These are phyloP conservation scores for Taxidea taxus DNA, from an alignment of 2,113 vertebrate genomes.

Conservation along the genomic window DNA sequence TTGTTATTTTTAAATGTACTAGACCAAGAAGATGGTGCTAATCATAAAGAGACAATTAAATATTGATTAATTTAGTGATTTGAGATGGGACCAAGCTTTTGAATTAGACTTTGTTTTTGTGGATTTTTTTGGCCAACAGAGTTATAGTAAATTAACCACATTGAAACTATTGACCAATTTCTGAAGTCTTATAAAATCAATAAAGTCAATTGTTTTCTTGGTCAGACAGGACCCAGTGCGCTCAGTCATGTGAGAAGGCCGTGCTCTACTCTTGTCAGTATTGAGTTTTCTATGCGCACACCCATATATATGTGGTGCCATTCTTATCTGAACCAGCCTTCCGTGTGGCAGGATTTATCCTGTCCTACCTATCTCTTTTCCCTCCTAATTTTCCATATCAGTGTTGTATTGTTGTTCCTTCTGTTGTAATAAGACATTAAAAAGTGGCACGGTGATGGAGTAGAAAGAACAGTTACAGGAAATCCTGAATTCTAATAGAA, in stretches of 20 bases:
- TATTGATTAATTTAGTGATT: neutral
- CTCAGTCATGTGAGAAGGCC: neutral
- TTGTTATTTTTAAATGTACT: neutral
- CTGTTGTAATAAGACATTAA: neutral
- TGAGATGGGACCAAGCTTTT: neutral
- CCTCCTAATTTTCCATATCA: neutral
- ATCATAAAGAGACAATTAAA: neutral
- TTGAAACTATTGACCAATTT: neutral
- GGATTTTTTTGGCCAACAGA: neutral
- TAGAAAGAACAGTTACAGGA: neutral
- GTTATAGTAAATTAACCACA: neutral
- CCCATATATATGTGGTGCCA: rapidly evolving
- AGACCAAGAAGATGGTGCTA: neutral
- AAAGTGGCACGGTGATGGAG: neutral
- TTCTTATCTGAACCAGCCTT: neutral
- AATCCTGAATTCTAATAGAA: neutral
- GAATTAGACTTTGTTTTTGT: neutral
- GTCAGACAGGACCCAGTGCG: neutral
- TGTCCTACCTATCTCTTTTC: neutral
- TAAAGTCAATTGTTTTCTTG: neutral
- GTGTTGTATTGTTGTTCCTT: neutral
- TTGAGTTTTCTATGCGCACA: neutral
- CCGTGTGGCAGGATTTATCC: rapidly evolving
- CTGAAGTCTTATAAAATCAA: neutral
- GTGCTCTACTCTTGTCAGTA: rapidly evolving